phyloP scores from a whole-genome alignment of 2,113 vertebrate genomes.

The Pipra filicauda region DNA sequence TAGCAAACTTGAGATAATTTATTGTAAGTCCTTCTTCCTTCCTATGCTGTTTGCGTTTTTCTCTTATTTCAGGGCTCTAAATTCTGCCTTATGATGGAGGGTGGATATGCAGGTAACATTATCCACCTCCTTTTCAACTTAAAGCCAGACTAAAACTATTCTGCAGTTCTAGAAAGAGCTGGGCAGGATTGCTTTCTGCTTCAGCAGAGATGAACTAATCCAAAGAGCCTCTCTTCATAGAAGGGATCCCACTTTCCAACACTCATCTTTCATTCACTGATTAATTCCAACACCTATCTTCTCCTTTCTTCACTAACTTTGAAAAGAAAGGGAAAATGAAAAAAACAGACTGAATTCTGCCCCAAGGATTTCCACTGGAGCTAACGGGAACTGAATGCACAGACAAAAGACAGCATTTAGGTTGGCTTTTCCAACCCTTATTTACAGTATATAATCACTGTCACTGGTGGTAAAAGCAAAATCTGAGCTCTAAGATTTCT shows the following conservation, averaged over 20 bases:
- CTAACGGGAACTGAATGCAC: not conserved
- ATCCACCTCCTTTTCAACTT: not conserved
- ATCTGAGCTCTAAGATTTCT: not conserved
- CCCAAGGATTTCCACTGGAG: not conserved
- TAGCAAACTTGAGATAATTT: not conserved
- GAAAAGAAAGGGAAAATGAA: not conserved
- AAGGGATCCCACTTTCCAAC: not conserved
- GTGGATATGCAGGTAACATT: not conserved
- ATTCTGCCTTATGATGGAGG: not conserved
- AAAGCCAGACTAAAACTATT: not conserved
- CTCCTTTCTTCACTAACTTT: not conserved
- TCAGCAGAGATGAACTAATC: conserved; percentile 14
- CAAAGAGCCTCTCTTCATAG: not conserved
- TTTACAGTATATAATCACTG: not conserved
- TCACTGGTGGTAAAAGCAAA: not conserved
- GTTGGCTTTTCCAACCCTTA: not conserved
- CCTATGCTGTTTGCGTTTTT: not conserved
- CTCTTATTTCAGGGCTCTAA: not conserved
- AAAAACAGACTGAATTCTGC: not conserved
- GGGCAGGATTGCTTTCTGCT: not conserved
- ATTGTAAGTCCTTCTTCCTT: not conserved
- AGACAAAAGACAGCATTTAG: not conserved
- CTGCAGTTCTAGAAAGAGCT: not conserved
- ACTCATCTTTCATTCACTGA: not conserved
- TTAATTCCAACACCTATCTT: conserved; percentile 3